These are phyloP conservation scores for Oenanthe melanoleuca DNA, from an alignment of 2,113 vertebrate genomes.

Conservation along the genomic window DNA sequence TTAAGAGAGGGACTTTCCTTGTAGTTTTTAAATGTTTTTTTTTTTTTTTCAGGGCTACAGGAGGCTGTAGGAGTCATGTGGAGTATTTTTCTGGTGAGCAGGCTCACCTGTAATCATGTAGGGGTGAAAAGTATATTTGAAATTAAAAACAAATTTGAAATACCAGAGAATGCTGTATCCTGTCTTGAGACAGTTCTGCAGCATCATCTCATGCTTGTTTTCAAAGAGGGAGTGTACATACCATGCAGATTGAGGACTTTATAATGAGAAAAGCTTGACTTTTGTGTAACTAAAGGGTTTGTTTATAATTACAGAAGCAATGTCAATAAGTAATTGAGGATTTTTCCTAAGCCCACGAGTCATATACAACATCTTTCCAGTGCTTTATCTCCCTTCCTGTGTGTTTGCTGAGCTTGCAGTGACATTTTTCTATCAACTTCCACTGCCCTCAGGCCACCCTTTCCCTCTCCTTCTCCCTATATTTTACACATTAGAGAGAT, in stretches of 20 bases:
- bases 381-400: neutral
- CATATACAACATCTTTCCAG: neutral
- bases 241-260: neutral
- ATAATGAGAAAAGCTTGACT: neutral
- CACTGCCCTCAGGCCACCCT: neutral
- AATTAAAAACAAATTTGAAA: neutral
- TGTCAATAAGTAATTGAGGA: neutral
- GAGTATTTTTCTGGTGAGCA: neutral
- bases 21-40: neutral
- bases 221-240: neutral
- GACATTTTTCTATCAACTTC: neutral
- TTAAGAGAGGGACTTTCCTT: neutral
- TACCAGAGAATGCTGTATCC: neutral
- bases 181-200: neutral
- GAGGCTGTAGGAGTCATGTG: neutral
- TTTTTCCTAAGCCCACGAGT: neutral
- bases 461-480: neutral
- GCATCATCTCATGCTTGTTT: neutral
- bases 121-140: neutral
- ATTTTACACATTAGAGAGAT: neutral
- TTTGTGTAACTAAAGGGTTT: neutral
- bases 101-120: neutral
- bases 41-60: neutral
- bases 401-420: neutral
- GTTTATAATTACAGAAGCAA: neutral